Evolutionary conservation across 1,140 invertebrate genomes (phyloP).

Genomic region (Pinna nobilis): DNA sequence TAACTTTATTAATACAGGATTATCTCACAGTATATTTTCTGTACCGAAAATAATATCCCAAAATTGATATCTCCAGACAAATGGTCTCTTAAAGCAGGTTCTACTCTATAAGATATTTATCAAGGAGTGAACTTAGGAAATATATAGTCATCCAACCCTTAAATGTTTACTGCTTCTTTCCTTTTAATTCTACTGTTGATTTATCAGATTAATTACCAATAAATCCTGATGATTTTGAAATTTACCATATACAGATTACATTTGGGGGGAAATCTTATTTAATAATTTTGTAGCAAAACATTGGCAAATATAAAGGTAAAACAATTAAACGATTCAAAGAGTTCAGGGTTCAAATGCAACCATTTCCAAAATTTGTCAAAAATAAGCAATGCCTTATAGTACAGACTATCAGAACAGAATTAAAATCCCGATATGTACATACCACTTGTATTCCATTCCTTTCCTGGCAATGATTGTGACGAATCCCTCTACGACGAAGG

Average conservation of each 20-base stretch:
- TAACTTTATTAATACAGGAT: no score
- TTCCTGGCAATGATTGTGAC: slow-evolving; percentile 57
- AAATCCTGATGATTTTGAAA: no score
- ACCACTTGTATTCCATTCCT: slow-evolving; percentile 67
- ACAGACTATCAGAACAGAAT: not conserved
- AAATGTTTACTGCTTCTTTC: no score
- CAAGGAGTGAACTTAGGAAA: not conserved
- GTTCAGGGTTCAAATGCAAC: not conserved
- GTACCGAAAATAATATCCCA: no score
- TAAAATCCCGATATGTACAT: slow-evolving; percentile 6
- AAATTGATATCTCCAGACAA: no score
- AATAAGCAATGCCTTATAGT: not conserved
- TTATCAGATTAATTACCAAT: not conserved
- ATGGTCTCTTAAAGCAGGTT: no score
- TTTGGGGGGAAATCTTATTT: not conserved
- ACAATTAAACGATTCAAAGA: not conserved
- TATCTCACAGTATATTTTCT: no score
- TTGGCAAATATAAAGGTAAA: not conserved
- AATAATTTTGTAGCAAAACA: not conserved
- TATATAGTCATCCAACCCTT: no score
- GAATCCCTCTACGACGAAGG: slow-evolving; percentile 55
- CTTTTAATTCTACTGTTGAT: no score
- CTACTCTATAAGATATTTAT: not conserved
- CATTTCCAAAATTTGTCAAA: not conserved
- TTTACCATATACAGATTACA: no score